Evolutionary conservation across 2,888 invertebrate genomes (phyloP).

Genomic region (Bugulina stolonifera): DNA sequence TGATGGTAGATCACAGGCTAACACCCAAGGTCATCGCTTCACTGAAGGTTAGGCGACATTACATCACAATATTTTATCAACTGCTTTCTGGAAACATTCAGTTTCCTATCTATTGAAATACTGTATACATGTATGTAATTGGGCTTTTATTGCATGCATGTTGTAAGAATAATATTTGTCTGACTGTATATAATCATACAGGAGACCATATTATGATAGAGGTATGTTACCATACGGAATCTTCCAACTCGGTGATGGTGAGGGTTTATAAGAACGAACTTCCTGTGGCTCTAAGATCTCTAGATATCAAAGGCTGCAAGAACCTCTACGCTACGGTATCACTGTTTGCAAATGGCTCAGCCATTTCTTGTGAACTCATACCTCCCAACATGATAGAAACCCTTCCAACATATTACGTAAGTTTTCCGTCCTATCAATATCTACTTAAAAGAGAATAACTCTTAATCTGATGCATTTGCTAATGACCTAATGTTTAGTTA

Average conservation of each 20-base stretch:
- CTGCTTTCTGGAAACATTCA: background rate
- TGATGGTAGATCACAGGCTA: slow-evolving; percentile 38
- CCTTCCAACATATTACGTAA: slow-evolving; percentile 15
- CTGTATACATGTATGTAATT: too few species aligned
- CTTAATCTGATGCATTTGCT: too few species aligned
- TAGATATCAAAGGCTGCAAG: background rate
- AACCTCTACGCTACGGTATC: slow-evolving; percentile 9
- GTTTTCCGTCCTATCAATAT: too few species aligned
- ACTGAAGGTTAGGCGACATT: slow-evolving; percentile 34
- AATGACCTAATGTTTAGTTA: too few species aligned
- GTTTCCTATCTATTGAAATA: too few species aligned
- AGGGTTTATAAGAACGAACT: slow-evolving; percentile 21
- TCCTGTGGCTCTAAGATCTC: slow-evolving; percentile 1
- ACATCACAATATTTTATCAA: background rate
- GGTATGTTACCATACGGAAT: background rate
- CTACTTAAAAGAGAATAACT: too few species aligned
- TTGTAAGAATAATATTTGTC: background rate
- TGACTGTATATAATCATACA: background rate
- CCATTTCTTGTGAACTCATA: slow-evolving; percentile 9
- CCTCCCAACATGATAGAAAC: slow-evolving; percentile 5
- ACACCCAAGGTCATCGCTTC: slow-evolving; percentile 40
- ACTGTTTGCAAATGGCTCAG: background rate
- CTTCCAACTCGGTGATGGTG: background rate
- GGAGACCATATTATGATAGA: slow-evolving; percentile 21
- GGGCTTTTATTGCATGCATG: too few species aligned